Conservation (phyloP, 2,113 vertebrate species). For the Muscicapa adusta region DNA sequence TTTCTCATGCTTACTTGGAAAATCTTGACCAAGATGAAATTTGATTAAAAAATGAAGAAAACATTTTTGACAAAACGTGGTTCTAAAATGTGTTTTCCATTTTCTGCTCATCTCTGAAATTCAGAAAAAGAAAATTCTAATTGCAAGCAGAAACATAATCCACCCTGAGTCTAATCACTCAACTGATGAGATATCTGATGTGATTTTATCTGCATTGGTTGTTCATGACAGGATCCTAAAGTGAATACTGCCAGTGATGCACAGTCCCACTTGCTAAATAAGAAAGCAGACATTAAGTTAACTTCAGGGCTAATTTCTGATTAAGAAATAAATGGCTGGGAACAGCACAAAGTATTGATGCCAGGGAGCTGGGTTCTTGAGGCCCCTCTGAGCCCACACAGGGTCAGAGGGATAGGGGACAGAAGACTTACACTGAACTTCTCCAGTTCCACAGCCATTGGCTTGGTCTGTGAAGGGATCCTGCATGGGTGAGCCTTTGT, state of each 20-base stretch:
- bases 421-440: not conserved
- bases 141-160: not conserved
- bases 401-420: not conserved
- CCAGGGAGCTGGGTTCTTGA: not conserved
- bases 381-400: not conserved
- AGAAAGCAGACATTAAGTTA: not conserved
- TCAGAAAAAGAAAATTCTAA: not conserved
- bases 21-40: not conserved
- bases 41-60: not conserved
- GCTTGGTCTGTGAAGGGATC: not conserved
- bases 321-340: not conserved
- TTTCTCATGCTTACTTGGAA: conserved; percentile 26
- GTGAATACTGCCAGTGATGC: not conserved
- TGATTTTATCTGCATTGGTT: not conserved
- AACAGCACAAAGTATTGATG: not conserved
- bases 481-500: not conserved
- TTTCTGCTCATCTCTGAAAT: not conserved
- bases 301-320: not conserved
- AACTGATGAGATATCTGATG: not conserved
- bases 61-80: not conserved
- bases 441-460: not conserved
- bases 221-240: not conserved
- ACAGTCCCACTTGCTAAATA: not conserved
- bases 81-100: conserved; percentile 6
- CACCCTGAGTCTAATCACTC: not conserved